phyloP scores from a whole-genome alignment of 2,113 vertebrate species.

The Vulpes lagopus region DNA sequence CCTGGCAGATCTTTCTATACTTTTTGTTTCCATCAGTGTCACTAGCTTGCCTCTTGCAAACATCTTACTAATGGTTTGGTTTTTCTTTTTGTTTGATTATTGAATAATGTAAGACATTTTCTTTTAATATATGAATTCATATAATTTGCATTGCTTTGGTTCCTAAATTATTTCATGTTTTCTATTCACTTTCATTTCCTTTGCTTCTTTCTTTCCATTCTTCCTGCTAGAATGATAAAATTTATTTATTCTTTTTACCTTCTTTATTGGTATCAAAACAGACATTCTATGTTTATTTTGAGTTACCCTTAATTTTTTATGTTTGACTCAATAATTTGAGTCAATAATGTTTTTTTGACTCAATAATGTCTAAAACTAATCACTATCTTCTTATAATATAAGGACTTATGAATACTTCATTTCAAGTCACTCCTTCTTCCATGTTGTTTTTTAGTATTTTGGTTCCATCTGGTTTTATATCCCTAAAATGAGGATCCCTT shows the following conservation, averaged over 20 bases:
- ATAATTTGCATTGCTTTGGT: background rate
- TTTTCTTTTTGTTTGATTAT: background rate
- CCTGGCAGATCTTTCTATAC: background rate
- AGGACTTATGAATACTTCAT: background rate
- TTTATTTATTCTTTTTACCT: background rate
- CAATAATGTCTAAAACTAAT: constrained; percentile 5
- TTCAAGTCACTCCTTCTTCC: background rate
- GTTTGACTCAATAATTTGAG: background rate
- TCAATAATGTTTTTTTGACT: background rate
- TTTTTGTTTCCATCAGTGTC: background rate
- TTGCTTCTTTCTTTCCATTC: background rate
- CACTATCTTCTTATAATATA: background rate
- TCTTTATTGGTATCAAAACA: background rate
- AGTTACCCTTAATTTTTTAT: background rate
- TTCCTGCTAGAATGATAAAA: background rate
- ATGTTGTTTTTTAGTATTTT: background rate
- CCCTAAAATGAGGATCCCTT: background rate
- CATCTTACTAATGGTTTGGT: background rate
- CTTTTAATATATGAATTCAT: background rate
- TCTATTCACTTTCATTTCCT: background rate
- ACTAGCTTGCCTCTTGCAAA: background rate
- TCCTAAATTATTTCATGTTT: background rate
- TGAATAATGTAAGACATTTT: background rate
- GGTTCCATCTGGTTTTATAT: background rate
- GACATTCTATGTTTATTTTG: background rate